These are phyloP conservation scores for Yponomeuta evonymella DNA, from an alignment of 2,888 invertebrate genomes.

Conservation along the genomic window DNA sequence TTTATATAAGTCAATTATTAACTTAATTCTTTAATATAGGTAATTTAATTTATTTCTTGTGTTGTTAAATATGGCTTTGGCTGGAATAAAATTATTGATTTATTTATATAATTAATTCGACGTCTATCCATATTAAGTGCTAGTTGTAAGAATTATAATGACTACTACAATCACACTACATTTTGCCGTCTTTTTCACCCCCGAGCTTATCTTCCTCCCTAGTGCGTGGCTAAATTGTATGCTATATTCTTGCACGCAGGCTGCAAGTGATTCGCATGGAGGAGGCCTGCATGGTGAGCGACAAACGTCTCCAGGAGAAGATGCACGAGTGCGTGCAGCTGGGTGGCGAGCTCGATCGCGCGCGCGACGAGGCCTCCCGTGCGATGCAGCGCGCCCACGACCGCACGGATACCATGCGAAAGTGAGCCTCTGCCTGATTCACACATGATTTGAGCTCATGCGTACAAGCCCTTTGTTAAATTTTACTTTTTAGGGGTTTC, in stretches of 20 bases:
- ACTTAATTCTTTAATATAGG: no score
- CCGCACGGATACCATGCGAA: slow-evolving; percentile 78
- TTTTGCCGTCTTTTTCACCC: no score
- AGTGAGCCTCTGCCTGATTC: slow-evolving; percentile 49
- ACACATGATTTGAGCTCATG: not conserved
- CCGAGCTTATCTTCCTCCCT: not conserved
- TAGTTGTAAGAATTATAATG: no score
- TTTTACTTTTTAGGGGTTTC: no score
- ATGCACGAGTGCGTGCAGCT: slow-evolving; percentile 81
- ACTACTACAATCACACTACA: no score
- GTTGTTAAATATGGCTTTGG: no score
- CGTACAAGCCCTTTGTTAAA: no score
- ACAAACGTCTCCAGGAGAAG: slow-evolving; percentile 80
- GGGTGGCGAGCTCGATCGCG: slow-evolving; percentile 78
- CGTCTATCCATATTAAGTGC: no score
- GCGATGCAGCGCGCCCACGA: slow-evolving; percentile 80
- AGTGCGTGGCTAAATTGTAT: not conserved
- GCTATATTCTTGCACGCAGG: slow-evolving; percentile 29
- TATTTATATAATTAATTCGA: no score
- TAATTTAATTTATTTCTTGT: no score
- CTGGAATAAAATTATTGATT: no score
- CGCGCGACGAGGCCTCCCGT: slow-evolving; percentile 81
- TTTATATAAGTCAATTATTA: no score
- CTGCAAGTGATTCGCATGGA: slow-evolving; percentile 72
- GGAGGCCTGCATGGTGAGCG: slow-evolving; percentile 74